phyloP scores from a whole-genome alignment of 1,140 invertebrate species.

The Sarcophaga bullata region DNA sequence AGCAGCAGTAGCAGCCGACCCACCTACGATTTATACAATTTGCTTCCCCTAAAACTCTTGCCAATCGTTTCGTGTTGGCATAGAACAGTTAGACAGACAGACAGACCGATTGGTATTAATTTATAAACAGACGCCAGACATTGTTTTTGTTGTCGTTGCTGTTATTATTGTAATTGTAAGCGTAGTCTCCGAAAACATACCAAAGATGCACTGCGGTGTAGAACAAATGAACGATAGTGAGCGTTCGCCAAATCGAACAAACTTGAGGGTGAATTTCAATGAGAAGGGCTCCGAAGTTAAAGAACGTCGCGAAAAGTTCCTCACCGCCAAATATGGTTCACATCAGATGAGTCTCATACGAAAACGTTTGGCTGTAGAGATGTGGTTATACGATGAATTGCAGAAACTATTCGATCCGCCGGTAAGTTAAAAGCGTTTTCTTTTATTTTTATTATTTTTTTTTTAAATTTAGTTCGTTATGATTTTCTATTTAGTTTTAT shows the following conservation, averaged over 20 bases:
- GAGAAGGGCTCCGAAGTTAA: constrained; percentile 86
- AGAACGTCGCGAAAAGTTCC: constrained; percentile 90
- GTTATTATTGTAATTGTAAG: not conserved
- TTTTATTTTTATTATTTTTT: constrained; percentile 7
- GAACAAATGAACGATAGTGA: constrained; percentile 68
- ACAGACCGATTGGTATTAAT: no score
- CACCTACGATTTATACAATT: not conserved
- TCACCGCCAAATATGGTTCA: constrained; percentile 95
- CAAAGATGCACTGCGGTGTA: constrained; percentile 64
- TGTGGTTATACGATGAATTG: constrained; percentile 96
- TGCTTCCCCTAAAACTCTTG: not conserved
- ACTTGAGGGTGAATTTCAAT: constrained; percentile 87
- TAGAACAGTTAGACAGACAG: no score
- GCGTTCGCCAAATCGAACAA: constrained; percentile 79
- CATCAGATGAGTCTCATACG: constrained; percentile 97
- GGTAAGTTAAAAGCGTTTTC: constrained; percentile 69
- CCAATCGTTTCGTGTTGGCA: no score
- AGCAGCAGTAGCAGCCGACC: not conserved
- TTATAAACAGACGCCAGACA: not conserved
- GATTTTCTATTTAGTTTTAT: not conserved
- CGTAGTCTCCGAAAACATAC: constrained; percentile 12
- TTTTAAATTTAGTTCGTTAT: not conserved
- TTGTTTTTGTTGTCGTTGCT: not conserved
- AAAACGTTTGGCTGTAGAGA: constrained; percentile 93
- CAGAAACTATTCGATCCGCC: constrained; percentile 87